Base-by-base conservation (phyloP, 2,797 vertebrate genomes). In the Poecilia velifera region DNA sequence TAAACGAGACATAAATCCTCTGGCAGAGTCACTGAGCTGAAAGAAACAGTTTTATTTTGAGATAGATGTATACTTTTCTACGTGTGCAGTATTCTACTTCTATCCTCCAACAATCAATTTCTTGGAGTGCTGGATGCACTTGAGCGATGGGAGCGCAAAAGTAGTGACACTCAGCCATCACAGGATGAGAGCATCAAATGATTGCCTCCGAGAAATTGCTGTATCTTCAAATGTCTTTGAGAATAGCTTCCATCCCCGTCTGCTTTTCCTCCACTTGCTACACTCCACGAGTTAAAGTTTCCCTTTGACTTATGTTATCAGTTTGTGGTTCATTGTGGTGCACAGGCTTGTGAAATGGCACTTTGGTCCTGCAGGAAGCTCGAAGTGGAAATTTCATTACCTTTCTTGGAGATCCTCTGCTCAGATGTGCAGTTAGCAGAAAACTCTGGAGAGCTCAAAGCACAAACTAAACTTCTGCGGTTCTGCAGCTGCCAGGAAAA, bases 221-320 rank as follows among this genome's bases (percentile, higher is more conserved):
- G 80, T 93, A 94, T 94, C 92, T 91, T 91, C 88, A 90, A 90
- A 93, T 87, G 92, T 90, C 87, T 91, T 90, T 80, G 87, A 92
- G 91, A 94, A 94, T 93, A 92, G 90, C 89, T 88, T 74, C 89
- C 87, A 75, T 84, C 85, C 84, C 80, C 70, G 76, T 84, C 74
- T 85, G 74, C 84, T 84, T 88, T 86, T 74, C 87, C 83, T 87
- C 79, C 76, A 62, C 82, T 90, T 80, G 84, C 87, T 76, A 49
- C 87, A 89, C 81, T 66, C 88, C 84, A 89, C 76, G 82, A 88
- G 89, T 88, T 90, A 84, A 86, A 92, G 84, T 90, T 91, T 89
- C 86, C 85, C 89, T 91, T 87, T 92, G 92, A 93, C 90, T 91
- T 91, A 82, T 89, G 90, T 94, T 92, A 95, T 94, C 93, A 90